Base-by-base conservation (phyloP, 35 echinoderm and acorn worm genomes). In the Acanthaster planci region DNA sequence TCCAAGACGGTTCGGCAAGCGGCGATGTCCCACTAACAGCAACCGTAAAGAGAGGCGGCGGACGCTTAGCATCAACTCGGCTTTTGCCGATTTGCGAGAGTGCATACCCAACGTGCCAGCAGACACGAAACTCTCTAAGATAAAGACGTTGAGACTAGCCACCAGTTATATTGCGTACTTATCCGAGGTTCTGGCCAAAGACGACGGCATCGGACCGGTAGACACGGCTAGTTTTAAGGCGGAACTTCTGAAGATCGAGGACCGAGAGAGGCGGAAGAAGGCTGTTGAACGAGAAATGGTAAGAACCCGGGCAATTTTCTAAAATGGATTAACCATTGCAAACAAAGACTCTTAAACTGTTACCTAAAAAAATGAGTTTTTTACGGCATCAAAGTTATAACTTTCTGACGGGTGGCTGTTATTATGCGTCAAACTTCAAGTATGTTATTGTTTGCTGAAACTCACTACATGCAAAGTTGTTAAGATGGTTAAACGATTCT, bases 121-220 rank as follows among this genome's bases (percentile, higher is more conserved):
- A 64, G 96, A 99, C 40, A 99, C 96, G 38, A 99, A 99, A 94
- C 89, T 99, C 17, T 99, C 96, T 17, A 99, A 99, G 86, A 99
- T 99, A 78, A 99, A 99, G 86, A 99, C 96, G 55, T 79, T 99
- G 37, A 68, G 96, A 68, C 86, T 99, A 38, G 96, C 96, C 21
- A 99, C 92, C 75, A 99, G 96, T 89, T 99, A 99, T 58, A 99
- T 99, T 50, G 92, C 96, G 22, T 94, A 99, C 51, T 59, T 99
- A 38, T 93, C 92, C 17, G 96, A 99, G 36, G 82, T 99, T 76
- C 77, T 99, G 54, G 40, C 88, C 18, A 76, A 88, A 80, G 92
- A 93, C 52, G 81, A 83, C 39, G 77, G 67, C 30, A 91, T 67
- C n/a, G 56, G 64, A 86, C 80, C 59, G 42, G 29, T 53, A 6